Base-by-base conservation (phyloP, 2,113 vertebrate species). In the Varanus salvator region DNA sequence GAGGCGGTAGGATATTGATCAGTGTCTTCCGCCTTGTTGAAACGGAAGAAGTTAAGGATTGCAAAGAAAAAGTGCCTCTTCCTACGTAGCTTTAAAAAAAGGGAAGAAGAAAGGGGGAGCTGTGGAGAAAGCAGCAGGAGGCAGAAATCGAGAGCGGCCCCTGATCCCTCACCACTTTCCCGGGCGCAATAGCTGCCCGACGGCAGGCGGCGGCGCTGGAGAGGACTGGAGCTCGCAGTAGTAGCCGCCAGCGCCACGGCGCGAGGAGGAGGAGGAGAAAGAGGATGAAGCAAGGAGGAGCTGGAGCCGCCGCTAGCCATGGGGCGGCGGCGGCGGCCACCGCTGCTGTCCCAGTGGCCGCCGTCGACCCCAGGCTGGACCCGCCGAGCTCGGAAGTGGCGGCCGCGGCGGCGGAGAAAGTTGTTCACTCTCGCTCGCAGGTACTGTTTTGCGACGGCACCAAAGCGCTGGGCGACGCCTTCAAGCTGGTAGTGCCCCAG, bases 361-460 rank as follows among this genome's bases (percentile, higher is more conserved):
- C 78, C 27, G 89, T 80, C 44, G 93, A 50, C 88, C 88, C n/a
- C 2, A 44, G 34, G 44, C 50, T 64, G 85, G 17, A 38, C 15
- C 87, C 80, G 90, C 92, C 69, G 78, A 84, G 93, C 69, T 7
- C 15, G 1, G 52, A 57, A 8, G 44, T 1, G 8, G 92, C 89
- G 31, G 75, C 75, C 3, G 92, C 74, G 80, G 96, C 93, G 34
- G 95, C 95, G 90, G 97, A 97, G 91, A 97, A 97, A 96, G 97
- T 98, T 93, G 97, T 98, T 90, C 97, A 97, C 93, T 97, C 97
- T 48, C 96, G 97, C 0, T 97, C 97, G 66, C 97, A 97, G 93
- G 92, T 97, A 92, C 96, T 96, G n/a, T 97, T 96, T 92, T 7
- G 50, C 25, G 44, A 71, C 80, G 96, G 96, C 94, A 97, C 95